Evolutionary conservation across 2,113 vertebrate genomes (phyloP).

Genomic region (Osmerus eperlanus): DNA sequence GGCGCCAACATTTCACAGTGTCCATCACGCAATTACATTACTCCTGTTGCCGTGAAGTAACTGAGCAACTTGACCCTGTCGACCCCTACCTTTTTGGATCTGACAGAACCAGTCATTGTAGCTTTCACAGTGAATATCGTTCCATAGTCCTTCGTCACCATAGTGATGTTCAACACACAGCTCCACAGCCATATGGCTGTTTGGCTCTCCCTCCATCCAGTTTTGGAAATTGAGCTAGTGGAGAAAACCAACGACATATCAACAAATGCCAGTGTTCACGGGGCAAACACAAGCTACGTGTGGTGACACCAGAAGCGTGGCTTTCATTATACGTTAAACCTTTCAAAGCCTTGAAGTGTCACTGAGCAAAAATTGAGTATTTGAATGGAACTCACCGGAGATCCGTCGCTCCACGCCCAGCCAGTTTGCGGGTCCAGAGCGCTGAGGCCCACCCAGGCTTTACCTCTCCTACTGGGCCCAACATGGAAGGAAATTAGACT

Average conservation of each 20-base stretch:
- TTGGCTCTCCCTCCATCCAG: conserved; percentile 88
- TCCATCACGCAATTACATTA: too few species aligned
- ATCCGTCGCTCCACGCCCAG: conserved; percentile 83
- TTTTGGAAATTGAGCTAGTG: conserved; percentile 80
- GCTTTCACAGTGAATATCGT: conserved; percentile 82
- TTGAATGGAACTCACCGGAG: conserved; percentile 75
- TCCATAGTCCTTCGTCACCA: conserved; percentile 67
- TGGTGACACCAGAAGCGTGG: not conserved
- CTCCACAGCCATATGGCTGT: conserved; percentile 84
- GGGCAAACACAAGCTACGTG: not conserved
- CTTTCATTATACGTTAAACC: too few species aligned
- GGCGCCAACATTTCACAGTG: not conserved
- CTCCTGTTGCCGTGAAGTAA: not conserved
- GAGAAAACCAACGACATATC: conserved; percentile 28
- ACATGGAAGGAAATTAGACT: not conserved
- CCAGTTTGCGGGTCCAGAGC: conserved; percentile 73
- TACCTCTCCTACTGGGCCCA: conserved; percentile 28
- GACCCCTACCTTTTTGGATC: conserved; percentile 81
- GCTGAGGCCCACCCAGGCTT: conserved; percentile 76
- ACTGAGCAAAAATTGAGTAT: not conserved
- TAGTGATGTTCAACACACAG: conserved; percentile 75
- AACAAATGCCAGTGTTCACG: not conserved
- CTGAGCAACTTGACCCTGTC: not conserved
- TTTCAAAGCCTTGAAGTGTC: too few species aligned
- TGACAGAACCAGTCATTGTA: conserved; percentile 87